Evolutionary conservation across 92 coral and sea anemone genomes (phyloP).

Genomic region (Bergia puertoricense): DNA sequence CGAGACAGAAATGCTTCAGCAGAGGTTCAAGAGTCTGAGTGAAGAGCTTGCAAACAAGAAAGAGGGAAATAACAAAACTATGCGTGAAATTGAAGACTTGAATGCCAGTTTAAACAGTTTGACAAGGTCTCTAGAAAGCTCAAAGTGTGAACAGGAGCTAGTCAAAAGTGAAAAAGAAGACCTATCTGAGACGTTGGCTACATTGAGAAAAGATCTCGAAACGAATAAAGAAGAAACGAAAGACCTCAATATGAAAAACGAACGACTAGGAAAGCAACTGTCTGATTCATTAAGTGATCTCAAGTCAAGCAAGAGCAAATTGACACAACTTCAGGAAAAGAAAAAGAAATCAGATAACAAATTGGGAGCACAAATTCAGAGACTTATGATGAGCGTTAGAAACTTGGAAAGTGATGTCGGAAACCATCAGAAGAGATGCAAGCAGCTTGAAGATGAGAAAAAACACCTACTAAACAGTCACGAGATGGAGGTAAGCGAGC

Average conservation of each 20-base stretch:
- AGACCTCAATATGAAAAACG: slow-evolving; percentile 5
- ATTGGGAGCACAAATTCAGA: slow-evolving; percentile 60
- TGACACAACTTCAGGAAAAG: slow-evolving; percentile 66
- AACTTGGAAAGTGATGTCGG: slow-evolving; percentile 67
- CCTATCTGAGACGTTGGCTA: not conserved
- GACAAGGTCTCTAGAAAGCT: slow-evolving; percentile 20
- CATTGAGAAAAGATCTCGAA: slow-evolving; percentile 15
- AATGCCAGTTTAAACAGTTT: slow-evolving; percentile 19
- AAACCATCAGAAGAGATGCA: slow-evolving; percentile 49
- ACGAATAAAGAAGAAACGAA: not conserved
- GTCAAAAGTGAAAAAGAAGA: slow-evolving; percentile 25
- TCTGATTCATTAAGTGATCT: slow-evolving; percentile 11
- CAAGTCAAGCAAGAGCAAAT: slow-evolving; percentile 38
- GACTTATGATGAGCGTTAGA: slow-evolving; percentile 48
- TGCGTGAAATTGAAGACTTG: slow-evolving; percentile 31
- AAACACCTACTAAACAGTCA: slow-evolving; percentile 50
- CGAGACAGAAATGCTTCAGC: slow-evolving; percentile 18
- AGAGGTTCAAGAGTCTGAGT: slow-evolving; percentile 4
- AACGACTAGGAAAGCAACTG: slow-evolving; percentile 11
- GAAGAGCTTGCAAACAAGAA: slow-evolving; percentile 37
- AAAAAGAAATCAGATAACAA: slow-evolving; percentile 69
- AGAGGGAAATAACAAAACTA: slow-evolving; percentile 23
- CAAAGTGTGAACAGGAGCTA: slow-evolving; percentile 49
- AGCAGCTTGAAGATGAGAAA: slow-evolving; percentile 73
- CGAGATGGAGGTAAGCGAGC: slow-evolving; percentile 30